Evolutionary conservation across 2,113 vertebrate species (phyloP), one percentile per base, ranked within the genome.

Genomic region (Tricholaema leucomelas): DNA sequence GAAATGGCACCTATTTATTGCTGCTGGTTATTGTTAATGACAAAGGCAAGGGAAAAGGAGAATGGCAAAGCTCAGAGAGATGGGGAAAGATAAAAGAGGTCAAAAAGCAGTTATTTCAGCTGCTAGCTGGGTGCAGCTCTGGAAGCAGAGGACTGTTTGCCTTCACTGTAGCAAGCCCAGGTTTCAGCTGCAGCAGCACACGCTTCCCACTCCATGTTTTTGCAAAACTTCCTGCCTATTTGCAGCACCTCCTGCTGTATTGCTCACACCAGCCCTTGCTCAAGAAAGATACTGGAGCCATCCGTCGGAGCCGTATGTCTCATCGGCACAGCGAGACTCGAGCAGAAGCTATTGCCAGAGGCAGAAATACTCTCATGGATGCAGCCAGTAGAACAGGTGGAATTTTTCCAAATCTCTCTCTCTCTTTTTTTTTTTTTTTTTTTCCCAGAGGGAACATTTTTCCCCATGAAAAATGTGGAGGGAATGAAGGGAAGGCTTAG

Each of bases 191-290:
- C 80, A 95, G 67, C 83, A 88, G 94, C 94, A 96, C 73, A 21
- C 88, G 90, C 94, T 94, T 95, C 94, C 92, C 95, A 95, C 95
- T 96, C 94, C 4, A 1, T 93, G 81, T 94, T 96, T 96, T 93
- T 94, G 91, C 91, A 95, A 95, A 93, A 92, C 92, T 95, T 95
- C 94, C 89, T 94, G 95, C 92, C 95, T 96, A 95, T 95, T 94
- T 94, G 95, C 92, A 96, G 92, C 94, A 96, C 94, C 94, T 96
- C 93, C 93, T 94, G 89, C 91, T 92, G 93, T 92, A 93, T 94
- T 95, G 95, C 94, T 96, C 89, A 94, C 91, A 93, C 91, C 89
- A 96, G 81, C 75, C 89, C 91, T 92, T 93, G 25, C 91, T 87
- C 91, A 94, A 82, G 94, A 96, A 93, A 96, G 70, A 87, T 93